Evolutionary conservation across 1,140 invertebrate genomes (phyloP), one percentile per base, ranked within the genome.

Genomic region (Calephelis nemesis): DNA sequence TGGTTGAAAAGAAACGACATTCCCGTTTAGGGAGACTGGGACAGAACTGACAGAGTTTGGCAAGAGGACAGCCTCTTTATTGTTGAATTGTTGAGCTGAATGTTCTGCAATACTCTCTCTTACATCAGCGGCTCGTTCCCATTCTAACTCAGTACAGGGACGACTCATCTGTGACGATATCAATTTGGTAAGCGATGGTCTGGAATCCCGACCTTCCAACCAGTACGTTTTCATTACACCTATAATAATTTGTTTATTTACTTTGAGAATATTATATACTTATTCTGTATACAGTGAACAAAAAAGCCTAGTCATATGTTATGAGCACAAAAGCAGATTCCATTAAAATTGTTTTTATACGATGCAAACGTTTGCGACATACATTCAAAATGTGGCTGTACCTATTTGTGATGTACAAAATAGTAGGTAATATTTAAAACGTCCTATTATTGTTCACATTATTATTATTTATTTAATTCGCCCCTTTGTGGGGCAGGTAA

Each of bases 211-310:
- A 63, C 93, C 94, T 85, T 94, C 93, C 47, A 98, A 84, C 97
- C 97, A 99, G 83, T 97, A 99, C 0, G 98, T 99, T 82, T 97
- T 98, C 97, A 99, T 98, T 47, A 94, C 92, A 45, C 97, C 97
- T 96, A 40, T 40, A 60, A 60, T 11, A 13, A 30, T 15, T 52
- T 9, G 13, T 30, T 11, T 19, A 30, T 10, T 54, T 9, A 54
- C 5, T 19, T 54, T 54, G 19, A 0, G 15, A 52, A 45, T 45
- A 45, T 45, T 30, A 30, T 30, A 30, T 30, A 30, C 30, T 30
- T 30, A 30, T 30, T 30, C 1, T 30, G 30, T 30, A 30, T 30
- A 30, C 30, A 30, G 30, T 30, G 30, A 30, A 30, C 30, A 30
- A 30, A 30, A 19, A 30, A 30, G 2, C 30, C 30, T 30, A 30